Conservation (phyloP, 2,888 invertebrate genomes). For the Himalopsyche kuldschensis region DNA sequence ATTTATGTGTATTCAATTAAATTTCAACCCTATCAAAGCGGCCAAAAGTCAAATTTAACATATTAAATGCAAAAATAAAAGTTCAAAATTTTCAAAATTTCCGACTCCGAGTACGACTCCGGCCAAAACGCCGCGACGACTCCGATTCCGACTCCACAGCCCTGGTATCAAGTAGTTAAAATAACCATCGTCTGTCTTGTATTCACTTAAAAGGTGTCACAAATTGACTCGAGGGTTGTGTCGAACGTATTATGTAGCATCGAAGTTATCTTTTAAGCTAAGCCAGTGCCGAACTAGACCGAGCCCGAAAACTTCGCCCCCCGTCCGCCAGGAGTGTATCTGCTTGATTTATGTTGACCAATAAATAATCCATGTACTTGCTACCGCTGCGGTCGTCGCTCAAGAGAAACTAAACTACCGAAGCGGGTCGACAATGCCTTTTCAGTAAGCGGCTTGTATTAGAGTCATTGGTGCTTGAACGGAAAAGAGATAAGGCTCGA, state of each 20-base stretch:
- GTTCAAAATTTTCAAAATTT: too few species aligned
- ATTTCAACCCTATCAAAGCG: too few species aligned
- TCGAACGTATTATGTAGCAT: background rate
- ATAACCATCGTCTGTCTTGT: too few species aligned
- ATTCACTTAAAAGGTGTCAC: too few species aligned
- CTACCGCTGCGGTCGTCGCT: background rate
- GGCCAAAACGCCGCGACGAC: too few species aligned
- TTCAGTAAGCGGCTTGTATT: background rate
- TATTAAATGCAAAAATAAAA: too few species aligned
- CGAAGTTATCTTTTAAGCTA: background rate
- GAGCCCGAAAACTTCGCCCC: background rate
- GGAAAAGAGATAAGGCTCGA: background rate
- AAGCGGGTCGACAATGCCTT: background rate
- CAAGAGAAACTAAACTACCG: background rate
- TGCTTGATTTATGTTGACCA: slow-evolving; percentile 13
- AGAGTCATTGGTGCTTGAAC: background rate
- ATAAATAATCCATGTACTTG: slow-evolving; percentile 16
- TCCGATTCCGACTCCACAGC: too few species aligned
- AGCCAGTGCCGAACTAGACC: background rate
- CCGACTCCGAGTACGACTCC: too few species aligned
- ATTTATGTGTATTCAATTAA: too few species aligned
- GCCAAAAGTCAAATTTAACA: too few species aligned
- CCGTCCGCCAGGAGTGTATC: background rate
- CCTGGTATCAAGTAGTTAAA: too few species aligned
- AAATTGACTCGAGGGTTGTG: too few species aligned